phyloP scores from a whole-genome alignment of 2,797 vertebrate genomes.

The Scarus forsteni region DNA sequence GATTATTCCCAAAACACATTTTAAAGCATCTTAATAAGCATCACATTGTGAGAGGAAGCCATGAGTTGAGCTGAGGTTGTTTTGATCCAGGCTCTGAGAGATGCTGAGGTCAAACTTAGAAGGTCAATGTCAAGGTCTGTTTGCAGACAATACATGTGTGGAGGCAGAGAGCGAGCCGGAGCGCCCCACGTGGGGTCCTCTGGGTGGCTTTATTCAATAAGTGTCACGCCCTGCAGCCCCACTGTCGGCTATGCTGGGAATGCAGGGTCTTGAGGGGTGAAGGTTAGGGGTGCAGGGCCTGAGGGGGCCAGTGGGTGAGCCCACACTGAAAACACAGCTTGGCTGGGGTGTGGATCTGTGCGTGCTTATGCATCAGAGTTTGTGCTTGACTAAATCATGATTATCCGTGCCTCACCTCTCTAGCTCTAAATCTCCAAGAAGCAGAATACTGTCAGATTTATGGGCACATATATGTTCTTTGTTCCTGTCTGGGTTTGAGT shows the following conservation, averaged over 20 bases:
- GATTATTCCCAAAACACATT: too few relatives aligned
- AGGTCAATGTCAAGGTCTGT: conserved; percentile 81
- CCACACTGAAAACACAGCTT: conserved; percentile 66
- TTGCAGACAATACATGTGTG: conserved; percentile 67
- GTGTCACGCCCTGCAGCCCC: conserved; percentile 66
- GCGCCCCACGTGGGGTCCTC: conserved; percentile 52
- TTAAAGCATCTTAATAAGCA: neutral
- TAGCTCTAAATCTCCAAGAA: neutral
- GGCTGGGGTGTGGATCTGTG: conserved; percentile 52
- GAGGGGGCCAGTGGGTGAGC: conserved; percentile 42
- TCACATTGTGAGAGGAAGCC: neutral
- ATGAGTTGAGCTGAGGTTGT: conserved; percentile 2
- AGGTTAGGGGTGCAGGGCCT: conserved; percentile 63
- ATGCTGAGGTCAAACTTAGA: conserved; percentile 24
- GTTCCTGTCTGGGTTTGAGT: neutral
- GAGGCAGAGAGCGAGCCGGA: conserved; percentile 40
- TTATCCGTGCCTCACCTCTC: too few relatives aligned
- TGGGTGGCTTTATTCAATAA: conserved; percentile 71
- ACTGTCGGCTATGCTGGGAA: conserved; percentile 77
- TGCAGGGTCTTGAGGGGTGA: conserved; percentile 72
- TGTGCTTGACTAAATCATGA: neutral
- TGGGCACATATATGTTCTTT: neutral
- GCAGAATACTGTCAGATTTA: neutral
- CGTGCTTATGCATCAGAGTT: neutral
- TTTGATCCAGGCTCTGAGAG: conserved; percentile 36